Base-by-base conservation (phyloP, 2,113 vertebrate species). In the Chaenogobius annularis region DNA sequence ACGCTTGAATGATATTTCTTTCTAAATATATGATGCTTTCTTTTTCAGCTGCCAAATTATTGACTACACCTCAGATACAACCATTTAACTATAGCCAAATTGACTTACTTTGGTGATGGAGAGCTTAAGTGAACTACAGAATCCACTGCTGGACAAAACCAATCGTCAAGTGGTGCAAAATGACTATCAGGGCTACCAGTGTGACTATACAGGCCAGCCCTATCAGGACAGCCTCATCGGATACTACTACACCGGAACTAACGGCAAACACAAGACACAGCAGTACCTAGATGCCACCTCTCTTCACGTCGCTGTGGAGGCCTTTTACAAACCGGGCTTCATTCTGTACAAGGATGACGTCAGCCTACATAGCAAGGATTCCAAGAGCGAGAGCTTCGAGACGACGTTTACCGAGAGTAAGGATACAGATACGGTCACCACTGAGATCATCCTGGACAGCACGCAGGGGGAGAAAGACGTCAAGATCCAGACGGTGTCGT, bases 211-310 rank as follows among this genome's bases (percentile, higher is more conserved):
- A 0, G 83, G 80, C 67, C 95, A 93, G 52, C 91, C 70, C 8
- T 95, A 94, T 89, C 93, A 94, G 69, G 94, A 95, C 76, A 94
- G 94, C 90, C 91, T 98, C 44, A 95, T 95, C 10, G 94, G 93
- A 87, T 96, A 94, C 86, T 94, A 96, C 83, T 94, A 96, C 85
- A 93, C 84, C 0, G 87, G 94, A 13, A 80, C 92, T 59, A 79
- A 92, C 19, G 88, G 84, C 4, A 74, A 92, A 52, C 83, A 92
- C 23, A 94, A 90, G 73, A 84, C 95, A 69, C 95, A 95, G 74
- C 96, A 97, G 87, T 94, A 95, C 87, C 89, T 98, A 88, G 96
- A 98, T 17, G 95, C 96, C 20, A 95, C 95, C 0, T 97, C 96
- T 58, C 91, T 98, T 78, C 96, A 98, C 85, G 91, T 98, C 66